Conservation (phyloP, 2,888 invertebrate species). For the Coelinius sp. region DNA sequence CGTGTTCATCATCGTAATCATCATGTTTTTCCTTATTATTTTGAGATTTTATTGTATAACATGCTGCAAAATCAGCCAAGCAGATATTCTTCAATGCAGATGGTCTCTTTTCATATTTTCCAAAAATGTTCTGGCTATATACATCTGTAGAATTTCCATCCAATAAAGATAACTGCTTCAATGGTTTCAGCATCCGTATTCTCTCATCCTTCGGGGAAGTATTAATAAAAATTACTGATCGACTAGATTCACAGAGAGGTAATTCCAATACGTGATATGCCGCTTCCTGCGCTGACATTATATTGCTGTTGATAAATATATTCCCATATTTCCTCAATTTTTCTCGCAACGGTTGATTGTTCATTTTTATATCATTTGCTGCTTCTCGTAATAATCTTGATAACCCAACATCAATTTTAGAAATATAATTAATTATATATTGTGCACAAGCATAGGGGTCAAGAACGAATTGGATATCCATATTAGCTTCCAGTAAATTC, state of each 20-base stretch:
- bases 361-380: not conserved
- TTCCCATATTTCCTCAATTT: not conserved
- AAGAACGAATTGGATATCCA: too few relatives aligned
- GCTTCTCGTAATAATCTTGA: conserved; percentile 3
- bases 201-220: too few relatives aligned
- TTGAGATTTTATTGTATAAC: not conserved
- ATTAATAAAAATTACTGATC: too few relatives aligned
- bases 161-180: not conserved
- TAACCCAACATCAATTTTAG: not conserved
- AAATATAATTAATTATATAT: too few relatives aligned
- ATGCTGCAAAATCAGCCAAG: not conserved
- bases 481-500: too few relatives aligned
- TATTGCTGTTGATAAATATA: conserved; percentile 8
- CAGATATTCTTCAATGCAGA: not conserved
- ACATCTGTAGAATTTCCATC: not conserved
- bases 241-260: too few relatives aligned
- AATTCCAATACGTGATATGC: not conserved
- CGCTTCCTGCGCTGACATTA: conserved; percentile 14
- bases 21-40: too few relatives aligned
- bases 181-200: too few relatives aligned
- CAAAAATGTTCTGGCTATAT: not conserved
- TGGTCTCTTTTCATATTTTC: not conserved
- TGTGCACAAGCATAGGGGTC: too few relatives aligned
- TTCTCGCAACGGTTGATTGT: not conserved
- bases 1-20: too few relatives aligned